Evolutionary conservation across 1,140 invertebrate species (phyloP).

Genomic region (Helicoverpa armigera): DNA sequence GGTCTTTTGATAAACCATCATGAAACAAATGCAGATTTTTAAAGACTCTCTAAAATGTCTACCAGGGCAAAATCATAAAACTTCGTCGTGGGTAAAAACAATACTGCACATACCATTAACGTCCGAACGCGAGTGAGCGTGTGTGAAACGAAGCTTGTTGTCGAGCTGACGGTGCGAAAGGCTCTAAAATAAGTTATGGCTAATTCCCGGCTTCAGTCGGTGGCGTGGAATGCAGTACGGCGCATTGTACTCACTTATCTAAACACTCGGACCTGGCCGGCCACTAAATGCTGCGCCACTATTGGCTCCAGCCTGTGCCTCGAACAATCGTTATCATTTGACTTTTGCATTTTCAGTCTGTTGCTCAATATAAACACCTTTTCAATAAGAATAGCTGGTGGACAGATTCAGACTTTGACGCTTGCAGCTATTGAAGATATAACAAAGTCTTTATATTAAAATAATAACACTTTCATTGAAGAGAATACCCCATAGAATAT

Average conservation of each 20-base stretch:
- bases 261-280: slow-evolving; percentile 65
- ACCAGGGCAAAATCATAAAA: slow-evolving; percentile 6
- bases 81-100: slow-evolving; percentile 51
- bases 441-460: no score
- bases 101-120: slow-evolving; percentile 50
- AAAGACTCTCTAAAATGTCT: slow-evolving; percentile 29
- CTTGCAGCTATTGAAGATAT: no score
- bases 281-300: slow-evolving; percentile 54
- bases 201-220: slow-evolving; percentile 68
- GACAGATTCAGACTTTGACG: no score
- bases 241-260: slow-evolving; percentile 76
- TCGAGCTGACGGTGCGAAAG: slow-evolving; percentile 47
- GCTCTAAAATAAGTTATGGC: slow-evolving; percentile 72
- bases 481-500: no score
- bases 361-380: not conserved
- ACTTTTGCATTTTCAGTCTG: not conserved
- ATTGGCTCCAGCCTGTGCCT: slow-evolving; percentile 42
- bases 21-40: no score
- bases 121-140: slow-evolving; percentile 31
- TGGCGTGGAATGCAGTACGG: slow-evolving; percentile 71
- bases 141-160: slow-evolving; percentile 51
- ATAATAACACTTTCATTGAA: no score
- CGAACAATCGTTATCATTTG: slow-evolving; percentile 34
- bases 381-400: no score
- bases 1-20: no score